Evolutionary conservation across 1,140 invertebrate genomes (phyloP), one percentile per base, ranked within the genome.

Genomic region (Lepidurus packardi): DNA sequence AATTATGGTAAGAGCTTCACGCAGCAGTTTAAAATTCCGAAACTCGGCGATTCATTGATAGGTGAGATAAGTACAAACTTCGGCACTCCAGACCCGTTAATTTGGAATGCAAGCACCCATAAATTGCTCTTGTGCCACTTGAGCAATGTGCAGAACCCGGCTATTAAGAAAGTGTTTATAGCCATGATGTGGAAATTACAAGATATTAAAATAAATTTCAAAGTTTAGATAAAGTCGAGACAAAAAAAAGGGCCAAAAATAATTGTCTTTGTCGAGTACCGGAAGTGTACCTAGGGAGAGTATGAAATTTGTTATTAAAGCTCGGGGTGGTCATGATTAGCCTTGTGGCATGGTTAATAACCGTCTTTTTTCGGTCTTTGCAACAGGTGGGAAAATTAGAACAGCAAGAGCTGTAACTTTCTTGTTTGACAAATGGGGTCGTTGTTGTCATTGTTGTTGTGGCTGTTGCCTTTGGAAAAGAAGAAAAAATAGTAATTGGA

Each of bases 261-360:
- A 65, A 65, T n/a, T 9, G 53, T 65, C 16, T n/a, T n/a, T 7
- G 53, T 13, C 21, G 21, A 65, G 16, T n/a, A 65, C 53, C 53
- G 53, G 53, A 65, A 65, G 53, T 65, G 53, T 65, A 65, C 53
- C 53, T 16, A 65, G 53, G 53, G 53, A 13, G 53, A 21, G 53
- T 65, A 65, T 65, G 53, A 65, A 65, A 65, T 65, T 65, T 65
- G n/a, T 65, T 21, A 65, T 65, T 65, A 65, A 65, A 65, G 53
- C 53, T 65, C 21, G 16, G 53, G 53, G 53, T 65, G 53, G 53
- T 65, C 21, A 65, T 65, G 53, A 65, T 65, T 65, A 65, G 53
- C 53, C 53, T 65, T 65, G 53, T 65, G 53, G 53, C 53, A 65
- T 65, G 53, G 53, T 65, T 65, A 65, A 65, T 65, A 65, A 65